Evolutionary conservation across 2,113 vertebrate genomes (phyloP).

Genomic region (Eulacestoma nigropectus): DNA sequence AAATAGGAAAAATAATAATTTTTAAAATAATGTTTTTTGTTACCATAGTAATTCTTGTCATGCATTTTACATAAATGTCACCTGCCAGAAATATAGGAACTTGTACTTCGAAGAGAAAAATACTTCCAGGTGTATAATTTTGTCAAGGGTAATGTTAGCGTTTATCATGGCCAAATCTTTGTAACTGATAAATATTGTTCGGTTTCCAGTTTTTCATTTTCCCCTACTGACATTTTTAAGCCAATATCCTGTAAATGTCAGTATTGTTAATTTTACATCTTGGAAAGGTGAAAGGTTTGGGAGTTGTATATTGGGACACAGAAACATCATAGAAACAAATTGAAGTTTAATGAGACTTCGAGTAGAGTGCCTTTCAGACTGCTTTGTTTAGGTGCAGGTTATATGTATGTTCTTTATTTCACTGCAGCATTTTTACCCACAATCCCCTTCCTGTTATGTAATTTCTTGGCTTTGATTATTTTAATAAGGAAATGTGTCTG

Average conservation of each 20-base stretch:
- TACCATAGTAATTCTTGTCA: neutral
- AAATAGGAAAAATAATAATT: neutral
- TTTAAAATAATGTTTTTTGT: neutral
- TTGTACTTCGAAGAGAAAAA: neutral
- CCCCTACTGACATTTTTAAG: slow-evolving; percentile 19
- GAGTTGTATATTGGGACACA: neutral
- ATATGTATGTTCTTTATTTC: neutral
- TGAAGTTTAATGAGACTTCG: neutral
- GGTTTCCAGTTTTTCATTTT: neutral
- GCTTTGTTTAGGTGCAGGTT: neutral
- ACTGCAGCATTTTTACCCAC: neutral
- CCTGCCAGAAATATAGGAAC: neutral
- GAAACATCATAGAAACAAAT: neutral
- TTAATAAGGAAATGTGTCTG: neutral
- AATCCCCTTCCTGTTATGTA: neutral
- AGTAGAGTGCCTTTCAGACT: neutral
- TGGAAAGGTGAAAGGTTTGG: slow-evolving; percentile 6
- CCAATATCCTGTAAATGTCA: slow-evolving; percentile 18
- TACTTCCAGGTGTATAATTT: slow-evolving; percentile 23
- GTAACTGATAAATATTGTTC: slow-evolving; percentile 3
- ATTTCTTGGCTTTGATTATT: neutral
- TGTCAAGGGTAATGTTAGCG: neutral
- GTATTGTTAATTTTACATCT: slow-evolving; percentile 24
- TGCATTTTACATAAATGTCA: neutral
- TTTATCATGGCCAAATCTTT: slow-evolving; percentile 14